phyloP scores from a whole-genome alignment of 2,113 vertebrate species.

The Lepus timidus region DNA sequence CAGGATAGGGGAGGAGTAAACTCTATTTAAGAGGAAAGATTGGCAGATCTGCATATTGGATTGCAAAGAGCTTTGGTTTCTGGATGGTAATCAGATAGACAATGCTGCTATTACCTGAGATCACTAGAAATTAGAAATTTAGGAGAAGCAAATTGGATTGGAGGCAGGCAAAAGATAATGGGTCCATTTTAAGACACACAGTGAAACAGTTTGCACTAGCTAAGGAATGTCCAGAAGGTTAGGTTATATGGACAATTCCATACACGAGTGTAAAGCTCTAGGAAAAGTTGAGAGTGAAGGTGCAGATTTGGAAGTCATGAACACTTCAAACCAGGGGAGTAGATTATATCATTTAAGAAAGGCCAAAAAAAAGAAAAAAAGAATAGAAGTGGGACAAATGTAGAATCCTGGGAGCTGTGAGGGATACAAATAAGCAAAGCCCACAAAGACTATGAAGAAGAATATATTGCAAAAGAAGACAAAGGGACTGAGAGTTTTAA shows the following conservation, averaged over 20 bases:
- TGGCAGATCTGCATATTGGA: neutral
- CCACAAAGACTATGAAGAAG: neutral
- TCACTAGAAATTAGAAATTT: constrained; percentile 14
- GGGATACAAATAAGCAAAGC: neutral
- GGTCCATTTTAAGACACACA: neutral
- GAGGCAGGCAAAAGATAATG: neutral
- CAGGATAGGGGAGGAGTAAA: neutral
- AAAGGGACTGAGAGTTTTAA: constrained; percentile 7
- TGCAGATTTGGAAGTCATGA: neutral
- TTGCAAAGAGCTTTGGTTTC: constrained; percentile 2
- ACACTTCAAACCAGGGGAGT: neutral
- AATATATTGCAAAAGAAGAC: neutral
- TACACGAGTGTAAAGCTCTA: neutral
- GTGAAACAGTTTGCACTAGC: neutral
- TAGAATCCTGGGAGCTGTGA: neutral
- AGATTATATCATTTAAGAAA: constrained; percentile 3
- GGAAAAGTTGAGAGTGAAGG: neutral
- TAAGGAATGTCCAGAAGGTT: neutral
- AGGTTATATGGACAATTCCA: neutral
- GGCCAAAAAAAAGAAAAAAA: neutral
- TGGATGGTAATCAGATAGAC: neutral
- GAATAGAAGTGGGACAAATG: neutral
- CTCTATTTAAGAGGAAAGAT: neutral
- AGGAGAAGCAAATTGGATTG: neutral
- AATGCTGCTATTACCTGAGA: neutral